A percentile compares a stretch with the other conserved stretches of the same genome.
Evolutionary conservation across 1,140 invertebrate species (phyloP).

Genomic region (Drosophila tsacasi): DNA sequence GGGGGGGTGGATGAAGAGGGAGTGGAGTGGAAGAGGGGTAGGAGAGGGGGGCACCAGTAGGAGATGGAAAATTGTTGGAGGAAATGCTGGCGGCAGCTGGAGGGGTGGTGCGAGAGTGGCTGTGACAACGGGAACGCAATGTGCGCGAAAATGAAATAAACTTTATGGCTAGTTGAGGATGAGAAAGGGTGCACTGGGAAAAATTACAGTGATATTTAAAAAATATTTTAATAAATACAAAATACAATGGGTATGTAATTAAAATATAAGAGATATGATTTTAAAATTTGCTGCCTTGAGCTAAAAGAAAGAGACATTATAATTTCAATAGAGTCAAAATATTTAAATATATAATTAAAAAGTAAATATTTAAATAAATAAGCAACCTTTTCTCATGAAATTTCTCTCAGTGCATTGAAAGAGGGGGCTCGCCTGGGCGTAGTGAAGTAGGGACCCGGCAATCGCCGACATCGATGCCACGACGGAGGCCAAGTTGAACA

Average conservation of each 20-base stretch:
- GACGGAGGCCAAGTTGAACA: slow-evolving; percentile 82
- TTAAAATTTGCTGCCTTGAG: too few species aligned
- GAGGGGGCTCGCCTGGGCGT: slow-evolving; percentile 12
- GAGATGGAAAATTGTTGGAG: slow-evolving; percentile 3
- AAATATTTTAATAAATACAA: not conserved
- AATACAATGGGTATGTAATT: not conserved
- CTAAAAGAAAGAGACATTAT: too few species aligned
- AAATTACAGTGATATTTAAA: not conserved
- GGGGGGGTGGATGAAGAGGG: not conserved
- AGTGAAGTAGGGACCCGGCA: slow-evolving; percentile 28
- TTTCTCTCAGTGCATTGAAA: not conserved
- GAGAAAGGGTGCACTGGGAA: not conserved
- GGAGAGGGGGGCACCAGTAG: not conserved
- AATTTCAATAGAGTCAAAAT: too few species aligned
- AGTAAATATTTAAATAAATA: too few species aligned
- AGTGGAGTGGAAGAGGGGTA: not conserved
- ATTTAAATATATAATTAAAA: too few species aligned
- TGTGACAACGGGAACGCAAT: slow-evolving; percentile 70
- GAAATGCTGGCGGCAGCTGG: not conserved
- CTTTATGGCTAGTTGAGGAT: slow-evolving; percentile 53
- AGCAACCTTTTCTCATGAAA: too few species aligned
- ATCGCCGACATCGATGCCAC: slow-evolving; percentile 60
- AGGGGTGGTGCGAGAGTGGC: slow-evolving; percentile 5
- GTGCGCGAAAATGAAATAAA: slow-evolving; percentile 84
- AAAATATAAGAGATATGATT: not conserved